A percentile compares a stretch with the other conserved stretches of the same genome.
These are phyloP conservation scores for Malacoctenus gilli DNA, from an alignment of 2,797 vertebrate genomes.

Conservation along the genomic window DNA sequence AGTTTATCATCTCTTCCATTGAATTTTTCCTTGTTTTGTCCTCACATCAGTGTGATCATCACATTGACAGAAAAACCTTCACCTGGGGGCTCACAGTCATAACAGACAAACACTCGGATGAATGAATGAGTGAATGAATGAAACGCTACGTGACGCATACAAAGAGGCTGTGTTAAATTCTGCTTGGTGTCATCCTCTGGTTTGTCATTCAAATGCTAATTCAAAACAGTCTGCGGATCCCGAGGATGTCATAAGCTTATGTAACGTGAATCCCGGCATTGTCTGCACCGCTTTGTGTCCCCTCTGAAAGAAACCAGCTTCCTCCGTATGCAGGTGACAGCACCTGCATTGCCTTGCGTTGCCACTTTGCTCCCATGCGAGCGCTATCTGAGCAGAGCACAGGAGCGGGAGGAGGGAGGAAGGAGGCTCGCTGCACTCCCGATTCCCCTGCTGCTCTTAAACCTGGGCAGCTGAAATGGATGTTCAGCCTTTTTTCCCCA, in stretches of 20 bases:
- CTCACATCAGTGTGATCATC: slow-evolving; percentile 9
- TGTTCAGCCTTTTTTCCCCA: slow-evolving; percentile 60
- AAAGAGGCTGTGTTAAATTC: slow-evolving; percentile 21
- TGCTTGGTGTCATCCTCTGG: slow-evolving; percentile 23
- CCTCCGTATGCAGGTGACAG: slow-evolving; percentile 41
- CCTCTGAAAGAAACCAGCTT: slow-evolving; percentile 40
- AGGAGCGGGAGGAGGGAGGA: slow-evolving; percentile 28
- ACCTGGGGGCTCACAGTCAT: slow-evolving; percentile 12
- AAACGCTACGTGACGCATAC: slow-evolving; percentile 1
- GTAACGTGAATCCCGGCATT: slow-evolving; percentile 24
- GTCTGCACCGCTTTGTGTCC: slow-evolving; percentile 27
- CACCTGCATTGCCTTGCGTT: slow-evolving; percentile 24
- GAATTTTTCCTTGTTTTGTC: neutral
- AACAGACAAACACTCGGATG: slow-evolving; percentile 9
- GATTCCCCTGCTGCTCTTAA: slow-evolving; percentile 64
- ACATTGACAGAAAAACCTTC: slow-evolving; percentile 22
- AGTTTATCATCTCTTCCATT: neutral
- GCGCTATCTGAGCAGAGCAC: slow-evolving; percentile 42
- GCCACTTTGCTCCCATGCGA: slow-evolving; percentile 43
- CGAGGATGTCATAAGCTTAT: slow-evolving; percentile 23
- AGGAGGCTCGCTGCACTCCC: slow-evolving; percentile 33
- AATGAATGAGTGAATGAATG: too few species aligned
- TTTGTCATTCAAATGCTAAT: slow-evolving; percentile 29
- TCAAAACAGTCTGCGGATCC: slow-evolving; percentile 16
- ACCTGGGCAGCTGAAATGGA: slow-evolving; percentile 59